phyloP scores from a whole-genome alignment of 1,140 invertebrate genomes.

The Portunus trituberculatus region DNA sequence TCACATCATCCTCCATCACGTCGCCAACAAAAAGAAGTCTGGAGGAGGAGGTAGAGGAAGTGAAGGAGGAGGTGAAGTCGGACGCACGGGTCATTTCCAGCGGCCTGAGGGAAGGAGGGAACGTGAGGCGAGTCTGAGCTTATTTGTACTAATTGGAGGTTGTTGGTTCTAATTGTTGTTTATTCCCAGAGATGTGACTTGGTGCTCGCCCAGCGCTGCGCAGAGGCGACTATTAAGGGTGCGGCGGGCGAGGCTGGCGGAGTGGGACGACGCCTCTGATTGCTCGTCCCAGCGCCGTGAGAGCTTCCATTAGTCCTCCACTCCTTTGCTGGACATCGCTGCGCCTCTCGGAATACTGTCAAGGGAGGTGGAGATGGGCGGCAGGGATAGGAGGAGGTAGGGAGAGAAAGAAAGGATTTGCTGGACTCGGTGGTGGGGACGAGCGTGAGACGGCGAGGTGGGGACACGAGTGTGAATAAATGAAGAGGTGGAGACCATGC shows the following conservation, averaged over 20 bases:
- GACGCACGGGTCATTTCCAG: background rate
- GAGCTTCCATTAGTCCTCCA: background rate
- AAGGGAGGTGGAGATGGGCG: background rate
- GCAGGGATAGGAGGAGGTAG: background rate
- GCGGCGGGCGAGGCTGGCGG: background rate
- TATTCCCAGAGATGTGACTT: slow-evolving; percentile 39
- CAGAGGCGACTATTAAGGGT: background rate
- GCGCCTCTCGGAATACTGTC: background rate
- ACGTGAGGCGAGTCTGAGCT: slow-evolving; percentile 8
- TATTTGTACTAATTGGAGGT: slow-evolving; percentile 36
- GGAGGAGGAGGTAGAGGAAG: too few relatives aligned
- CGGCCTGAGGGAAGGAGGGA: background rate
- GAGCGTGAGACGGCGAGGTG: too few relatives aligned
- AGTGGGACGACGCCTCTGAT: background rate
- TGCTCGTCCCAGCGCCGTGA: background rate
- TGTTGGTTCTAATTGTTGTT: slow-evolving; percentile 36
- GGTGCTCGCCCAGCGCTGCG: background rate
- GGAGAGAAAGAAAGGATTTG: background rate
- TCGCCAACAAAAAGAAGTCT: background rate
- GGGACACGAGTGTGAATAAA: too few relatives aligned
- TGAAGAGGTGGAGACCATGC: too few relatives aligned
- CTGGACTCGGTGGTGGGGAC: background rate
- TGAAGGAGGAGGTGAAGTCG: too few relatives aligned
- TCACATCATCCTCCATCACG: background rate
- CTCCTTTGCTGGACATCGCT: too few relatives aligned